Evolutionary conservation across 1,140 invertebrate genomes (phyloP), one percentile per base, ranked within the genome.

Genomic region (Lasaia peninsularis): DNA sequence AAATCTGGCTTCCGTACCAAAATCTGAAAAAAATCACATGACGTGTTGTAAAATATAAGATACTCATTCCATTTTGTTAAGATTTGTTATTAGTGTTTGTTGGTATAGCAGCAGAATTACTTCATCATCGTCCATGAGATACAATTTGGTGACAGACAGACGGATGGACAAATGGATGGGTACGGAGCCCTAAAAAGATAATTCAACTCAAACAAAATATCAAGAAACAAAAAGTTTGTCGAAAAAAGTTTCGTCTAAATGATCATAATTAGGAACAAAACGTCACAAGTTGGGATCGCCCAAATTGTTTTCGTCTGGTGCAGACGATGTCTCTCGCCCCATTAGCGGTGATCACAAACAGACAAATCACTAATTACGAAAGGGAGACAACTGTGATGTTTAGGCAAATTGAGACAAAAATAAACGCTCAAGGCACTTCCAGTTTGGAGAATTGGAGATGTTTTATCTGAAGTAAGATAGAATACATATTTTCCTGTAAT

Each of bases 311-410:
- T 58, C 65, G 66, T 58, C 66, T 61, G 62, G 31, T 55, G 12
- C n/a, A 44, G 60, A 57, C 70, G 67, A 70, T 67, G 58, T 64
- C 50, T 63, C 33, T 48, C 56, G 49, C 32, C n/a, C 69, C 68
- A 80, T 80, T 81, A 78, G 71, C 69, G 58, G 68, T 71, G 75
- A 77, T 84, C 69, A 73, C 61, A 52, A 65, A 67, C 77, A 78
- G 73, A 73, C 70, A 75, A 73, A 82, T 78, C 75, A 74, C 71
- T 80, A 73, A 80, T 66, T 66, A 67, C 59, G 21, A 54, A 56
- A 50, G 50, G 55, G 56, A 52, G 52, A 44, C 21, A 20, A 18
- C 18, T 51, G 54, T 31, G 35, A 58, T 63, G 52, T 63, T 60
- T 54, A 51, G 54, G 51, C 37, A 58, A 77, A 79, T 75, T 69